Base-by-base conservation (phyloP, 2,113 vertebrate genomes). In the Marmota monax region DNA sequence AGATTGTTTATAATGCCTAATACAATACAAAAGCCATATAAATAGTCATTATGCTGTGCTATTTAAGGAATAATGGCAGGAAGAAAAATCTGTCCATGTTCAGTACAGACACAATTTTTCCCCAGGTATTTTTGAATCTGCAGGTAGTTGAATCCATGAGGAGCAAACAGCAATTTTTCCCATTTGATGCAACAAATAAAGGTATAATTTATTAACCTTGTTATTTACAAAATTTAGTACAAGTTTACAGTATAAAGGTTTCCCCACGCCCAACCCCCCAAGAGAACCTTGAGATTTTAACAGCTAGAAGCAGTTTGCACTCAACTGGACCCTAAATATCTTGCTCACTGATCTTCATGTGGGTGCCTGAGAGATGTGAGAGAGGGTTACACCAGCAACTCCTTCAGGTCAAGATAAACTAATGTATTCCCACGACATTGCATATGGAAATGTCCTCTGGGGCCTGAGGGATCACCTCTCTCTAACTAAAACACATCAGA, bases 281-380 rank as follows among this genome's bases (percentile, higher is more conserved):
- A 70, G 63, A 90, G 56, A 88, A 23, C 14, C 34, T 10, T 32
- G 27, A 48, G 18, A 45, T 4, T 7, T 27, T 37, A n/a, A 48
- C 7, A 63, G 18, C 29, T 79, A 37, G 18, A 76, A 73, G 23
- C 12, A 86, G 42, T 56, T 77, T 84, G 51, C 18, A 16, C 34
- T 77, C 37, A 7, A 0, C 17, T 70, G 37, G 51, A 58, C 27
- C 48, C 63, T 7, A 32, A 53, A 42, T 25, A 29, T 37, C 42
- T 67, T 0, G 0, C 37, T 82, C 53, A 10, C 34, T 67, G 22
- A 29, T 25, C 42, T 85, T 74, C n/a, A 20, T 17, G 9, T 2
- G 0, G 48, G n/a, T 1, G 0, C 32, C 17, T 23, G 32, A 22
- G 20, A 61, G 32, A 32, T 45, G 14, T 0, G 0, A 18, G 53